Evolutionary conservation across 2,113 vertebrate genomes (phyloP).

Genomic region (Mesembrinibis cayennensis): DNA sequence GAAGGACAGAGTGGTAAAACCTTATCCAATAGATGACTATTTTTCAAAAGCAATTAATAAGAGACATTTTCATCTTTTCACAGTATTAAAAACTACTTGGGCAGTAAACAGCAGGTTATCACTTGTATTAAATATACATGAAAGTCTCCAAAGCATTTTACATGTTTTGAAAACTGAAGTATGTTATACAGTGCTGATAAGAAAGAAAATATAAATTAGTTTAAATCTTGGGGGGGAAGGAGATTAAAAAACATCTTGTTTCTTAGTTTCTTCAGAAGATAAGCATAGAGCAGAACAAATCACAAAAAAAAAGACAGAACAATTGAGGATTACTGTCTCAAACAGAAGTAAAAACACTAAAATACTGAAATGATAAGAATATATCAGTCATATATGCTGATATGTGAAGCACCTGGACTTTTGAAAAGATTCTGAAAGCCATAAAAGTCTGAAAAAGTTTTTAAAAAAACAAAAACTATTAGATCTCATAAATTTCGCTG

Average conservation of each 20-base stretch:
- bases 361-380: constrained; percentile 56
- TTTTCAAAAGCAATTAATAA: not conserved
- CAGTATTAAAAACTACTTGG: not conserved
- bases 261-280: not conserved
- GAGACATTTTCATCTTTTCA: not conserved
- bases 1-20: not conserved
- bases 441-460: constrained; percentile 16
- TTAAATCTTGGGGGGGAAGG: not conserved
- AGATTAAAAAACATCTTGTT: not conserved
- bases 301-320: not conserved
- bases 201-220: not conserved
- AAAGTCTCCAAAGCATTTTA: not conserved
- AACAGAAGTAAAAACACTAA: constrained; percentile 37
- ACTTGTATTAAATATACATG: not conserved
- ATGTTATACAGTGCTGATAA: not conserved
- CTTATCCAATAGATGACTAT: not conserved
- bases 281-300: not conserved
- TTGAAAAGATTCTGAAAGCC: not conserved
- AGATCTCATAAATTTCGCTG: constrained; percentile 6
- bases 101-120: not conserved
- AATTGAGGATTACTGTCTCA: constrained; percentile 36
- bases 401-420: constrained; percentile 8
- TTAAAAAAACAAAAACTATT: constrained; percentile 22
- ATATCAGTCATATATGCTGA: constrained; percentile 3
- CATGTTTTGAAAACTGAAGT: not conserved